Evolutionary conservation across 2,888 invertebrate genomes (phyloP).

Genomic region (Gasteruption jaculator): DNA sequence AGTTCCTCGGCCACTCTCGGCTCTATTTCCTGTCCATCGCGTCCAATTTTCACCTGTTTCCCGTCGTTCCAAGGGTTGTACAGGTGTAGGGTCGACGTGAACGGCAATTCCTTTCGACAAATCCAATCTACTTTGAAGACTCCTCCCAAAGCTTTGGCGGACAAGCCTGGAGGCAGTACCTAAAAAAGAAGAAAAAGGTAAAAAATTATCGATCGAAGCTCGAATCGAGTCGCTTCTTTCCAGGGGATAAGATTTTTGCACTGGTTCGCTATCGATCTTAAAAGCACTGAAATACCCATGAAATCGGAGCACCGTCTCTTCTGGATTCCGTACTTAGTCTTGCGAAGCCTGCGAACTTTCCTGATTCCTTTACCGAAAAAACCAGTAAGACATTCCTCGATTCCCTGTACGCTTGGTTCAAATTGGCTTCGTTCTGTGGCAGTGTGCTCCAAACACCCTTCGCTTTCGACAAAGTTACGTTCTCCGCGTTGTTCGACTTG

Average conservation of each 20-base stretch:
- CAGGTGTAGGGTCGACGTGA: conserved; percentile 85
- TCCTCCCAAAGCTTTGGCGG: conserved; percentile 89
- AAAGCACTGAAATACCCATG: conserved; percentile 64
- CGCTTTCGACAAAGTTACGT: conserved; percentile 89
- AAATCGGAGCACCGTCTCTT: conserved; percentile 82
- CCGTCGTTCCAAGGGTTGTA: conserved; percentile 99
- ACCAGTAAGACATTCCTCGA: conserved; percentile 90
- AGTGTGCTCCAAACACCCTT: conserved; percentile 98
- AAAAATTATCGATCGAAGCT: background rate
- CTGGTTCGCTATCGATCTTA: background rate
- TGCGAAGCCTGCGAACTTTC: conserved; percentile 92
- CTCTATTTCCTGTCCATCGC: conserved; percentile 98
- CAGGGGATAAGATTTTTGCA: conserved; percentile 11
- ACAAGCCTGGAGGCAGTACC: conserved; percentile 84
- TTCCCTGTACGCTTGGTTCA: conserved; percentile 91
- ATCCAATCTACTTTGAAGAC: conserved; percentile 98
- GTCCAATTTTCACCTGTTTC: conserved; percentile 97
- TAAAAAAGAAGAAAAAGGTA: conserved; percentile 21
- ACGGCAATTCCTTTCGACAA: conserved; percentile 89
- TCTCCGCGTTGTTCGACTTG: conserved; percentile 97
- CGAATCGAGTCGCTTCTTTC: background rate
- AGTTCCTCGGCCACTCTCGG: conserved; percentile 92
- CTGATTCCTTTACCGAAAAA: conserved; percentile 98
- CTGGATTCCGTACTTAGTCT: conserved; percentile 84
- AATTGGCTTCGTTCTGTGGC: conserved; percentile 92